Percentiles rank a stretch among this genome's conserved stretches.
Evolutionary conservation across 2,797 vertebrate genomes (phyloP).

Genomic region (Fistularia tabacaria): DNA sequence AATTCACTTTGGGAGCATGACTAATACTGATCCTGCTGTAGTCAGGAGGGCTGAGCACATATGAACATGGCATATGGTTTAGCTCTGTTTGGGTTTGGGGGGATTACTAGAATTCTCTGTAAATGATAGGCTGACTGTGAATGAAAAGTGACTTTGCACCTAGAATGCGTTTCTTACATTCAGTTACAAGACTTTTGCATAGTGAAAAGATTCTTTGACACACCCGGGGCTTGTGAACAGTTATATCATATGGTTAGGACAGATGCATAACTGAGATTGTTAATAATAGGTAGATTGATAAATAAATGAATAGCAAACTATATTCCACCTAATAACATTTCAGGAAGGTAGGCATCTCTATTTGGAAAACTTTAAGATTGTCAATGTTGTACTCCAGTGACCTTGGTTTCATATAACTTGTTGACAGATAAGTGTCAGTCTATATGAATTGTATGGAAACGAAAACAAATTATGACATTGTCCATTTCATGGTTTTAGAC

Average conservation of each 20-base stretch:
- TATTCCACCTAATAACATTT: too few relatives aligned
- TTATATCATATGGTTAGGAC: too few relatives aligned
- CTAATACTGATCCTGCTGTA: conserved; percentile 26
- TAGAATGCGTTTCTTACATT: too few relatives aligned
- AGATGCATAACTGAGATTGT: too few relatives aligned
- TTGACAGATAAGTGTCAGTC: conserved; percentile 6
- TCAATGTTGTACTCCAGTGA: background rate
- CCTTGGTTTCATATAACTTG: background rate
- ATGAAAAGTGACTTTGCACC: conserved; percentile 1
- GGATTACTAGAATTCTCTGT: conserved; percentile 33
- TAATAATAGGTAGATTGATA: too few relatives aligned
- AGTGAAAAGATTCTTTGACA: too few relatives aligned
- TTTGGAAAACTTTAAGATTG: background rate
- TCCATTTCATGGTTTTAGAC: conserved; percentile 4
- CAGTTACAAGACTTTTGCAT: too few relatives aligned
- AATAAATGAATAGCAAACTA: too few relatives aligned
- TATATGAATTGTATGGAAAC: background rate
- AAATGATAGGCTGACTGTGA: conserved; percentile 16
- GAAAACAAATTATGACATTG: conserved; percentile 6
- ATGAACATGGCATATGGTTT: conserved; percentile 27
- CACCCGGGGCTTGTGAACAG: too few relatives aligned
- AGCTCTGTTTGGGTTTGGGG: conserved; percentile 23
- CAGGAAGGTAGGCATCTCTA: too few relatives aligned
- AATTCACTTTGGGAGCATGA: conserved; percentile 25
- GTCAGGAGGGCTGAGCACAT: conserved; percentile 25